These are phyloP conservation scores for Temnothorax nylanderi DNA, from an alignment of 1,140 invertebrate species.

Conservation along the genomic window DNA sequence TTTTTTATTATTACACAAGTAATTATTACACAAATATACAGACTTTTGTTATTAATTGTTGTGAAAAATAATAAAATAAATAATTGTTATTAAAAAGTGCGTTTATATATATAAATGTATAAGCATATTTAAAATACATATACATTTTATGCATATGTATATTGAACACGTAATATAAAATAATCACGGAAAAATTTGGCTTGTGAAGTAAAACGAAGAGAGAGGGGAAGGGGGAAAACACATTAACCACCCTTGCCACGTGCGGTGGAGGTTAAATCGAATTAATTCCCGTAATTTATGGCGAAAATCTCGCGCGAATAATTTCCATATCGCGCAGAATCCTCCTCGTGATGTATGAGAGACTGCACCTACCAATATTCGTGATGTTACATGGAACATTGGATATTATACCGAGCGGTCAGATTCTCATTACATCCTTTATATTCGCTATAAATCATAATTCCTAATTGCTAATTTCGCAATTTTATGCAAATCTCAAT, in stretches of 20 bases:
- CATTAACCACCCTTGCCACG: conserved; percentile 40
- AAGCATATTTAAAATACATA: no score
- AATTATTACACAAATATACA: background rate
- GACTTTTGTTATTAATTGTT: no score
- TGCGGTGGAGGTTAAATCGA: conserved; percentile 69
- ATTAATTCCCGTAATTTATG: conserved; percentile 81
- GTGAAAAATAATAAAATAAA: no score
- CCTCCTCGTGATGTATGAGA: conserved; percentile 79
- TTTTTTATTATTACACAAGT: background rate
- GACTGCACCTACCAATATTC: conserved; percentile 77
- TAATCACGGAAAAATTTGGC: conserved; percentile 13
- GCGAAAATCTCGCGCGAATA: conserved; percentile 79
- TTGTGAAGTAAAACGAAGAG: no score
- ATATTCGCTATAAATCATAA: background rate
- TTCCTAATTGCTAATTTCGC: background rate
- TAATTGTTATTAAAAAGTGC: no score
- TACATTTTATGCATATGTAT: no score
- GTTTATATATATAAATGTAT: no score
- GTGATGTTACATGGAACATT: conserved; percentile 46
- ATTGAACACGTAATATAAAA: no score
- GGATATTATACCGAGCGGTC: conserved; percentile 71
- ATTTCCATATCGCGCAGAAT: conserved; percentile 82
- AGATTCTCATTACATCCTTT: background rate
- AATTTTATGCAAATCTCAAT: conserved; percentile 26
- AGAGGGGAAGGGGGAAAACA: background rate